Base-by-base conservation (phyloP, 2,113 vertebrate species). In the Steatornis caripensis region DNA sequence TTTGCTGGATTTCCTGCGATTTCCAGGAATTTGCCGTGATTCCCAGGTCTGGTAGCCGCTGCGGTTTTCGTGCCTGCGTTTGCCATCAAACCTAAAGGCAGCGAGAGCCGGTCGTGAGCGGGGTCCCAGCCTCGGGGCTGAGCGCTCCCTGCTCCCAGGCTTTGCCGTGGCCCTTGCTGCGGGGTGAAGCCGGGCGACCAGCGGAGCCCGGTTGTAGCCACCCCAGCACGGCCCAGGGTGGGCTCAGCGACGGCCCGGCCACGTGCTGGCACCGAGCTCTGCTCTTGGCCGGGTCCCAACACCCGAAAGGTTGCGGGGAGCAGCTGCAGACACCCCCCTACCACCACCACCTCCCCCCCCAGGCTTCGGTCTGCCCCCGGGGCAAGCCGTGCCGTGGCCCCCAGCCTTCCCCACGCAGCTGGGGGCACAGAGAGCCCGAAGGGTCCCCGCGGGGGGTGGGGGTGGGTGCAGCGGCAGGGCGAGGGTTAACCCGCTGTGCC, bases 321-420 rank as follows among this genome's bases (percentile, higher is more conserved):
- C n/a, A 5, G n/a, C 53, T 41, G 22, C 51, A 30, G 30, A 19
- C 10, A 21, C 37, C 45, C 4, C n/a, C n/a, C n/a, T n/a, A n/a
- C n/a, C n/a, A n/a, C n/a, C n/a, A n/a, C n/a, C n/a, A n/a, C n/a
- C n/a, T n/a, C n/a, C n/a, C n/a, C n/a, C n/a, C n/a, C n/a, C n/a
- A n/a, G n/a, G n/a, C n/a, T n/a, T n/a, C n/a, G n/a, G n/a, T n/a
- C n/a, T n/a, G n/a, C n/a, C n/a, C n/a, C n/a, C n/a, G 6, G 16
- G n/a, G 19, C 55, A 36, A 36, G 11, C 46, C 18, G 16, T 12
- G 12, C 23, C 15, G 1, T 1, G 45, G 11, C 16, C 49, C 61
- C 20, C n/a, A 1, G 37, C n/a, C n/a, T 48, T 12, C 8, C 14
- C 57, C 69, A 0, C 0, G 39, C n/a, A 3, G 5, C 32, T 2